Conservation (phyloP, 1,140 invertebrate genomes). For the Cyrtorhinus lividipennis region DNA sequence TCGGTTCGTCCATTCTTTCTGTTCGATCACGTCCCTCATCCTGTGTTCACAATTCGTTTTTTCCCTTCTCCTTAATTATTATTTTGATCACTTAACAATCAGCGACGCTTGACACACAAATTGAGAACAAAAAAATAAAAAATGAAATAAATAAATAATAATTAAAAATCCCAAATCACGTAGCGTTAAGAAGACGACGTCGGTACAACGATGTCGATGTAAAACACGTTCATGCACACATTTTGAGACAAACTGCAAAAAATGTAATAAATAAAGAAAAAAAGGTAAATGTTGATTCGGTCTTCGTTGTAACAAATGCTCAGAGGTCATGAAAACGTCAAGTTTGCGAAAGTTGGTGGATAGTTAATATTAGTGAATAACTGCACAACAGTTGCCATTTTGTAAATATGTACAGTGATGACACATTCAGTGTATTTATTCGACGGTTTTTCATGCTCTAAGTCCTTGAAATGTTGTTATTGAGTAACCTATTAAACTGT, state of each 20-base stretch:
- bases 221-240: background rate
- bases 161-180: no score
- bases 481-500: background rate
- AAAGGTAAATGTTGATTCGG: constrained; percentile 18
- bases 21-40: no score
- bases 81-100: no score
- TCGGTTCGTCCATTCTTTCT: no score
- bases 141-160: no score
- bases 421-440: constrained; percentile 17
- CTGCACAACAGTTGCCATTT: constrained; percentile 20
- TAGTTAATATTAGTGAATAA: constrained; percentile 16
- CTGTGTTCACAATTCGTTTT: no score
- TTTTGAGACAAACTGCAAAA: constrained; percentile 17
- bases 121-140: no score
- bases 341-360: constrained; percentile 11
- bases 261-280: no score
- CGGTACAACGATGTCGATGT: no score
- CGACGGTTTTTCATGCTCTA: background rate
- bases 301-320: constrained; percentile 19
- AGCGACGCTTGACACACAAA: no score
- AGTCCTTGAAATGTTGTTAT: background rate
- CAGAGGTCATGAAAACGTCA: constrained; percentile 15
- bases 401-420: constrained; percentile 22
- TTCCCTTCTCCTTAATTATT: no score
- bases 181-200: no score